Evolutionary conservation across 1,140 invertebrate species (phyloP).

Genomic region (Lanistes nyassanus): DNA sequence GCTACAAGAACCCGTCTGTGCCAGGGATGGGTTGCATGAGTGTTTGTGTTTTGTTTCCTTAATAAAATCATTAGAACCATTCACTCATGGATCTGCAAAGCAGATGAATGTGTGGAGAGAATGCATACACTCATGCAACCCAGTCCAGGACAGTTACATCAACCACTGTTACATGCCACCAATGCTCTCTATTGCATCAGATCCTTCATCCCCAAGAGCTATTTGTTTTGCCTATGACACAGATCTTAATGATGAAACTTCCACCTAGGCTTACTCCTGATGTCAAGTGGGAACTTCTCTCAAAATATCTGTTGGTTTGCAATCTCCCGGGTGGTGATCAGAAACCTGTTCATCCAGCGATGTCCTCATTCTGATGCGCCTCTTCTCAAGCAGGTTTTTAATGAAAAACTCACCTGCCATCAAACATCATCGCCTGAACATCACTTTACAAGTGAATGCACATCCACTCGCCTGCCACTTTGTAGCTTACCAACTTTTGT

Average conservation of each 20-base stretch:
- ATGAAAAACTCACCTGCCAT: conserved; percentile 62
- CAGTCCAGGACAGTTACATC: no score
- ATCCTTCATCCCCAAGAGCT: not conserved
- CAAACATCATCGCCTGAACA: not conserved
- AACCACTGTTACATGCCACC: no score
- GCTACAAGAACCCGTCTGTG: no score
- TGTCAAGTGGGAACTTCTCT: not conserved
- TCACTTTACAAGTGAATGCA: no score
- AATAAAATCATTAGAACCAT: no score
- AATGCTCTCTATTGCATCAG: no score
- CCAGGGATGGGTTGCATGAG: no score
- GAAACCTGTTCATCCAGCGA: not conserved
- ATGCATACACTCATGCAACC: no score
- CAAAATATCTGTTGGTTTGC: not conserved
- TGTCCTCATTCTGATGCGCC: not conserved
- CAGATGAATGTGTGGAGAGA: no score
- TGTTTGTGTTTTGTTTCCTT: no score
- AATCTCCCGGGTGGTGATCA: not conserved
- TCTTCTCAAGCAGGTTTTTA: conserved; percentile 32
- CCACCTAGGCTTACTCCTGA: not conserved
- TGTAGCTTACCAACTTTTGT: not conserved
- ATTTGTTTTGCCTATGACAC: not conserved
- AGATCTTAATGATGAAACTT: not conserved
- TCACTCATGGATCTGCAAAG: no score
- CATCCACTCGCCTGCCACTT: not conserved